Evolutionary conservation across 2,113 vertebrate genomes (phyloP).

Genomic region (Sturnira hondurensis): DNA sequence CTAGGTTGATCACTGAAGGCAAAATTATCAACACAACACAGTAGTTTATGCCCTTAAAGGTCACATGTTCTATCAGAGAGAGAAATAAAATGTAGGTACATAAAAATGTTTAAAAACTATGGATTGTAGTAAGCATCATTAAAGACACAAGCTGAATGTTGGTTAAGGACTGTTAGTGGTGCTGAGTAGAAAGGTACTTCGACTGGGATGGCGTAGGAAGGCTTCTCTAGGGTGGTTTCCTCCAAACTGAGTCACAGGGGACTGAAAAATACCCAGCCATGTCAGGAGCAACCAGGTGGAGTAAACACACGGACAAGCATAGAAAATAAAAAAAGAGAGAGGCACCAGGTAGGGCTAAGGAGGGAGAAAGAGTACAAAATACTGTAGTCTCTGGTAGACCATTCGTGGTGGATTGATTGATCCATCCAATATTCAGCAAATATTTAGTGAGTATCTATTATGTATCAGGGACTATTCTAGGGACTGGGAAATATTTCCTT

Average conservation of each 20-base stretch:
- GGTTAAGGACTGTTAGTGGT: background rate
- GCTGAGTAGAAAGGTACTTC: background rate
- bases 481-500: background rate
- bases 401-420: background rate
- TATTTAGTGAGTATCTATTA: background rate
- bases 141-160: background rate
- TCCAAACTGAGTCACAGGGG: background rate
- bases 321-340: background rate
- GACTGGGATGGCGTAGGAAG: background rate
- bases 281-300: background rate
- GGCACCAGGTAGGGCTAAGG: background rate
- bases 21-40: background rate
- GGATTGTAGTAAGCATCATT: background rate
- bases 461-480: background rate
- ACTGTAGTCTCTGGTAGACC: background rate
- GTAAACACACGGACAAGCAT: background rate
- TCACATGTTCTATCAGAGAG: background rate
- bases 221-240: background rate
- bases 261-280: background rate
- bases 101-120: background rate
- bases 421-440: background rate
- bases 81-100: background rate
- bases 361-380: background rate
- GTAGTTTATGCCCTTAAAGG: background rate
- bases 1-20: background rate